Evolutionary conservation across 2,797 vertebrate genomes (phyloP), one percentile per base, ranked within the genome.

Genomic region (Sebastes dallii): DNA sequence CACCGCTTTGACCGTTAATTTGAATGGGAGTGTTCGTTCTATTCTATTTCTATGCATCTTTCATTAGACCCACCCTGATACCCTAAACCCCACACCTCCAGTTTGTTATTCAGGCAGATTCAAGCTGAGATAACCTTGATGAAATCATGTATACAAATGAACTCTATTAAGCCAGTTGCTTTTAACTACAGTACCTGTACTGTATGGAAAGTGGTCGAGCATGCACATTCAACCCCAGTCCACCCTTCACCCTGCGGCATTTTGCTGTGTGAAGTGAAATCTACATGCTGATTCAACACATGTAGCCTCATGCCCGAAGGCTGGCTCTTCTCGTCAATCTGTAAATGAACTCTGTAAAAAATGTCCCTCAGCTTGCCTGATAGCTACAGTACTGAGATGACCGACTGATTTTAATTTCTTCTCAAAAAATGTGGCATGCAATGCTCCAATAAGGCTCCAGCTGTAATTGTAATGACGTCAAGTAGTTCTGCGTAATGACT

Each of bases 201-300:
- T 39, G 12, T 14, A 39, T 39, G 12, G 36, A 5, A 39, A 39
- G 1, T 14, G 0, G 12, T 39, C 36, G 36, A 39, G 36, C 36
- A 0, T 16, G 16, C 22, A n/a, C 14, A 46, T 24, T 16, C 29
- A 36, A 10, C 46, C 42, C 12, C 42, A 54, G 42, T 68, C 10
- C 12, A 24, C 16, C 13, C 12, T 34, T 5, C 29, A n/a, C 56
- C 42, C 27, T 6, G 16, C 4, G 1, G n/a, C 34, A 32, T 62
- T 62, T 25, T 68, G n/a, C 56, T 34, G 46, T 22, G 27, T 64
- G 27, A 2, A 2, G 12, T 29, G 30, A 18, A 58, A 68, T 42
- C 42, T 46, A 30, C 73, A 70, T 50, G 69, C 69, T 77, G 60
- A 82, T 52, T 22, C 29, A 77, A 73, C 52, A 54, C 59, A 69